These are phyloP conservation scores for Scaptomyza tumidula DNA, from an alignment of 2,888 invertebrate species.

Conservation along the genomic window DNA sequence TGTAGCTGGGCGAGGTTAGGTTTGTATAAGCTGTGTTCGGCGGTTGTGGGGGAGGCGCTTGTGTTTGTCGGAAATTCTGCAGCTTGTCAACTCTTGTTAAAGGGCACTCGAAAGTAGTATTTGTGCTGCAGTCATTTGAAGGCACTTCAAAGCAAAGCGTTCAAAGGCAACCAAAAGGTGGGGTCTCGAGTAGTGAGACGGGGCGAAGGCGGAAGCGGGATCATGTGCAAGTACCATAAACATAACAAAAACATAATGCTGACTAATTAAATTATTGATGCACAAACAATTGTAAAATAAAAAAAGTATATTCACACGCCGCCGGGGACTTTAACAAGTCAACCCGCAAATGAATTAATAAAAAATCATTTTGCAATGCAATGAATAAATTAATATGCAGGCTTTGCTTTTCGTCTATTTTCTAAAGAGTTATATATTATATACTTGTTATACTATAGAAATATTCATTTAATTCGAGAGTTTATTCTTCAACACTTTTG, in stretches of 20 bases:
- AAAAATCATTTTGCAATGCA: slow-evolving; percentile 4
- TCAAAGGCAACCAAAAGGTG: slow-evolving; percentile 30
- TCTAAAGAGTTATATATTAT: no score
- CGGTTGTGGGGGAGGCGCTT: neutral
- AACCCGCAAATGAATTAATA: slow-evolving; percentile 65
- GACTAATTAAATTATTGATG: slow-evolving; percentile 55
- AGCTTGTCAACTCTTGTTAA: slow-evolving; percentile 55
- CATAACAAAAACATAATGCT: slow-evolving; percentile 13
- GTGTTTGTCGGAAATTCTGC: slow-evolving; percentile 41
- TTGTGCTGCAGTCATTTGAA: slow-evolving; percentile 40
- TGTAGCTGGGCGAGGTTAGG: slow-evolving; percentile 2
- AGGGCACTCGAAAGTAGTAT: slow-evolving; percentile 28
- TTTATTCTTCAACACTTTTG: no score
- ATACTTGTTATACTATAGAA: no score
- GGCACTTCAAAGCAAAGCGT: slow-evolving; percentile 38
- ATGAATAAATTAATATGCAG: neutral
- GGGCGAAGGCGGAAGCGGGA: neutral
- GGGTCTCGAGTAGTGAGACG: no score
- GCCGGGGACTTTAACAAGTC: slow-evolving; percentile 14
- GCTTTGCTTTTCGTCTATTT: no score
- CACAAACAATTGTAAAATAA: slow-evolving; percentile 33
- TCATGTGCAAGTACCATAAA: slow-evolving; percentile 15
- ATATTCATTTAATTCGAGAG: no score
- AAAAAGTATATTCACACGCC: slow-evolving; percentile 25
- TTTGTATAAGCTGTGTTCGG: neutral